Conservation (phyloP, 1,140 invertebrate genomes). For the Orchesella cincta region DNA sequence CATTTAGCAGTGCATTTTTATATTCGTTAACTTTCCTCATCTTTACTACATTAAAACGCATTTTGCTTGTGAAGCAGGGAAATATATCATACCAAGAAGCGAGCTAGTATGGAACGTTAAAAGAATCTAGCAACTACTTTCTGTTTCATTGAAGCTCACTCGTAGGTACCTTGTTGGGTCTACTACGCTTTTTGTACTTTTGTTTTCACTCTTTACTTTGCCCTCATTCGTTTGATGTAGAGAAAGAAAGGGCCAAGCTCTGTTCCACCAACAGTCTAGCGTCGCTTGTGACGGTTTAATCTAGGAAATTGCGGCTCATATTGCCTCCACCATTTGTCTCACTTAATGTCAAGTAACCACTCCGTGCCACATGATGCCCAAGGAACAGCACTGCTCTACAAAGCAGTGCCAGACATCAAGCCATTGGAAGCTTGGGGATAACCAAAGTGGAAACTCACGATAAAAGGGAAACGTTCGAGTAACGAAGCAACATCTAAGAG, state of each 20-base stretch:
- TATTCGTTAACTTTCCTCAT: too few relatives aligned
- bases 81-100: too few relatives aligned
- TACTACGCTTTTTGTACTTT: background rate
- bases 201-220: slow-evolving; percentile 4
- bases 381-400: slow-evolving; percentile 27
- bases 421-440: background rate
- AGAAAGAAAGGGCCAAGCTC: background rate
- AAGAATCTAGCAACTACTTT: too few relatives aligned
- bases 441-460: slow-evolving; percentile 8
- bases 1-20: too few relatives aligned
- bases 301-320: slow-evolving; percentile 52
- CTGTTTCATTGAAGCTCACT: too few relatives aligned
- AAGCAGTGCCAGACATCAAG: slow-evolving; percentile 20
- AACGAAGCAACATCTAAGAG: too few relatives aligned
- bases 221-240: slow-evolving; percentile 5
- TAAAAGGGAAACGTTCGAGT: slow-evolving; percentile 5
- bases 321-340: slow-evolving; percentile 52
- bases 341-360: slow-evolving; percentile 50
- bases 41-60: too few relatives aligned
- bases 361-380: slow-evolving; percentile 52
- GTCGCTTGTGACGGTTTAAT: slow-evolving; percentile 52
- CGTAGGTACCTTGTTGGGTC: too few relatives aligned
- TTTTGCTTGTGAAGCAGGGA: too few relatives aligned
- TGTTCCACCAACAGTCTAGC: slow-evolving; percentile 28
- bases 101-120: too few relatives aligned